Evolutionary conservation across 64 coral and sea anemone genomes (phyloP).

Genomic region (Actinia equina): DNA sequence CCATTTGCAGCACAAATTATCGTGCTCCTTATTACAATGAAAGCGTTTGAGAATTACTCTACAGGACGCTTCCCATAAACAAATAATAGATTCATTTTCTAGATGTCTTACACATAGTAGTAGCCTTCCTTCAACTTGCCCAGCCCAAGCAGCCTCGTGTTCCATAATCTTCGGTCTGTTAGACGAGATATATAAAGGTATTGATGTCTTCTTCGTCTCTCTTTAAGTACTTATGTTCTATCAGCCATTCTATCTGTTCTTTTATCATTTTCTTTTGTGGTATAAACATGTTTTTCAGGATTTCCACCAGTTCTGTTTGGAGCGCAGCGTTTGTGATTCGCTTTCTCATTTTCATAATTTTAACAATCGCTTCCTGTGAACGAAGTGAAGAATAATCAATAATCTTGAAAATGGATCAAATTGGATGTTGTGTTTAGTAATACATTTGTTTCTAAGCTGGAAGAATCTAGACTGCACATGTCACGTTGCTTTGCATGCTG

Average conservation of each 20-base stretch:
- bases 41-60: too few relatives aligned
- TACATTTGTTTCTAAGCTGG: neutral
- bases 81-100: too few relatives aligned
- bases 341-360: constrained; percentile 99
- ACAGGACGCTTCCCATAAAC: too few relatives aligned
- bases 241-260: constrained; percentile 98
- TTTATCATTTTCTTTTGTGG: constrained; percentile 99
- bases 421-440: neutral
- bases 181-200: constrained; percentile 82
- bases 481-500: neutral
- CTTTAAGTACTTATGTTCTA: constrained; percentile 94
- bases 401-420: too few relatives aligned
- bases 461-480: neutral
- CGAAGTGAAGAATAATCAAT: neutral
- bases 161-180: neutral
- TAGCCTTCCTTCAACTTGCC: too few relatives aligned
- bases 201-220: constrained; percentile 94
- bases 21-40: too few relatives aligned
- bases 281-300: constrained; percentile 99
- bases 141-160: neutral
- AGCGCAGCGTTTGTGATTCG: constrained; percentile 88
- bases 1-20: too few relatives aligned
- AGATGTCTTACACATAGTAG: too few relatives aligned
- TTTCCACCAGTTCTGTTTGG: constrained; percentile 93
- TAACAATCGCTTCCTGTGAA: constrained; percentile 87